Evolutionary conservation across 2,797 vertebrate species (phyloP).

Genomic region (Macropodus opercularis): DNA sequence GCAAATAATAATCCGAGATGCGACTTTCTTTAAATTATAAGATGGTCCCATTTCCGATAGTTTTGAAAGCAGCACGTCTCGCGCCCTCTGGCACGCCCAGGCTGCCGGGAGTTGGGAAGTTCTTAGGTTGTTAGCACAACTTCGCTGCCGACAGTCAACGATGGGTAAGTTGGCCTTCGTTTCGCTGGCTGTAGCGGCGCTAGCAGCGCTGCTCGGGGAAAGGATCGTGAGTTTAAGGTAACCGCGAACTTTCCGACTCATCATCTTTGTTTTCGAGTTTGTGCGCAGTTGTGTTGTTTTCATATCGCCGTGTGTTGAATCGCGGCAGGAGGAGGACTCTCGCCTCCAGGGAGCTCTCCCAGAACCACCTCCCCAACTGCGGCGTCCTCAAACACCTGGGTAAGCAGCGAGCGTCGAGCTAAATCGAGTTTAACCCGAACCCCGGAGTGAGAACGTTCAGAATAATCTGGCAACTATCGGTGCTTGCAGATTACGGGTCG

Average conservation of each 20-base stretch:
- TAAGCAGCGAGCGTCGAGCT: constrained; percentile 50
- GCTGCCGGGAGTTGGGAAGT: background rate
- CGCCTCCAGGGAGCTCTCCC: constrained; percentile 54
- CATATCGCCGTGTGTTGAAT: too few species aligned
- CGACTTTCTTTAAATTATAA: too few species aligned
- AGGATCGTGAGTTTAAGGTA: constrained; percentile 68
- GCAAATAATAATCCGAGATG: too few species aligned
- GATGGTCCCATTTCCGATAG: too few species aligned
- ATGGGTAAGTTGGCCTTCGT: constrained; percentile 63
- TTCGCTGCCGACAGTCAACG: fast-evolving
- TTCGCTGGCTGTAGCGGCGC: constrained; percentile 48
- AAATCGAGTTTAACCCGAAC: background rate
- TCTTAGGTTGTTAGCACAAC: background rate
- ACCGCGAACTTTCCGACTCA: background rate
- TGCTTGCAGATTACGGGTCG: constrained; percentile 81
- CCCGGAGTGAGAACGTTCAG: too few species aligned
- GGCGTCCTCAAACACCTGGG: constrained; percentile 65
- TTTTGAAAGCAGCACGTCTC: constrained; percentile 41
- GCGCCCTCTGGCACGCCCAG: constrained; percentile 2
- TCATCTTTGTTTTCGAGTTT: background rate
- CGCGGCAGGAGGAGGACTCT: constrained; percentile 56
- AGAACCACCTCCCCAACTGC: constrained; percentile 75
- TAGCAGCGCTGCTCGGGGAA: constrained; percentile 63
- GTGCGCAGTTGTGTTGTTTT: background rate
- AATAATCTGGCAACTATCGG: too few species aligned